Conservation (phyloP, 2,113 vertebrate species). For the Fregata magnificens region DNA sequence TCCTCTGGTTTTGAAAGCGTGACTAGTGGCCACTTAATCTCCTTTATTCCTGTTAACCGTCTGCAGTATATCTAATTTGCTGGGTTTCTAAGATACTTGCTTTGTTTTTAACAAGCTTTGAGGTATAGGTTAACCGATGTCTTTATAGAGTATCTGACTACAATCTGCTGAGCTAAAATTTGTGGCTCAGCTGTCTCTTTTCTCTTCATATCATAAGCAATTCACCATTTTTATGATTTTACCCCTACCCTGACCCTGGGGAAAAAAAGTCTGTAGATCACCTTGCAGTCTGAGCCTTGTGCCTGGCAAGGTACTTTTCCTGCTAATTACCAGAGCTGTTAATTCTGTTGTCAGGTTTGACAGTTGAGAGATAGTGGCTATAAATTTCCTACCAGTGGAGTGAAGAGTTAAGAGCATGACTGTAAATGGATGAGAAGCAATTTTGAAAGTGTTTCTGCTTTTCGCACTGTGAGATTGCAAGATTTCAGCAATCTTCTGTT, state of each 20-base stretch:
- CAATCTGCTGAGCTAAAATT: background rate
- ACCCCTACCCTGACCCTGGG: background rate
- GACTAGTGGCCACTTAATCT: background rate
- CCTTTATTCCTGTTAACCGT: background rate
- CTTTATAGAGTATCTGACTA: background rate
- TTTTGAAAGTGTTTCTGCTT: background rate
- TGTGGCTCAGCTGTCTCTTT: background rate
- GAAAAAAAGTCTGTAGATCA: background rate
- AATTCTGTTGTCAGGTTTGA: conserved; percentile 32
- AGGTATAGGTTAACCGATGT: background rate
- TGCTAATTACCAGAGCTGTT: conserved; percentile 37
- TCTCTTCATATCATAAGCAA: background rate
- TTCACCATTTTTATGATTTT: conserved; percentile 37
- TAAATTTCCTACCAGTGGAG: background rate
- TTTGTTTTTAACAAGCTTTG: conserved; percentile 19
- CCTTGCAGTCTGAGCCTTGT: background rate
- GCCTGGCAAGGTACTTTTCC: background rate
- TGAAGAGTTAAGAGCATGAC: background rate
- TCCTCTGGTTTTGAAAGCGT: background rate
- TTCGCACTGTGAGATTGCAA: background rate
- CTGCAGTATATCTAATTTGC: conserved; percentile 6
- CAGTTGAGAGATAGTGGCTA: background rate
- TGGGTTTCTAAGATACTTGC: background rate
- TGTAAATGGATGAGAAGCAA: background rate
- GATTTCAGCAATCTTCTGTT: background rate